phyloP scores from a whole-genome alignment of 92 coral and sea anemone species.

The Paragorgia papillata region DNA sequence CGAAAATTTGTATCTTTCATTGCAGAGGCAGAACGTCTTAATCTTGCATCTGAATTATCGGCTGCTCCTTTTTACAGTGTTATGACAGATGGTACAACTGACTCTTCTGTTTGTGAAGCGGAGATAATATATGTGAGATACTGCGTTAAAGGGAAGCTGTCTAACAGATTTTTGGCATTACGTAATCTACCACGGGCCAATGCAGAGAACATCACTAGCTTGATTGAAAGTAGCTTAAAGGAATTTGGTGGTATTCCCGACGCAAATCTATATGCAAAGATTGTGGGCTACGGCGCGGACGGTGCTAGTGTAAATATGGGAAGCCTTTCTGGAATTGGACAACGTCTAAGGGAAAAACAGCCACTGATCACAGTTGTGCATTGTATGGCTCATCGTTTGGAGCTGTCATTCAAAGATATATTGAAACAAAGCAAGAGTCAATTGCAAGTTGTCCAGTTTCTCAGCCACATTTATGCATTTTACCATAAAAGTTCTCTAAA shows the following conservation, averaged over 20 bases:
- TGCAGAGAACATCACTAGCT: slow-evolving; percentile 3
- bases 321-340: slow-evolving; percentile 19
- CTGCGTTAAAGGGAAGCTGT: too few relatives aligned
- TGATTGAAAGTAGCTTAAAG: neutral
- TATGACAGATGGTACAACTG: too few relatives aligned
- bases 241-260: slow-evolving; percentile 3
- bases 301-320: slow-evolving; percentile 27
- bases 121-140: too few relatives aligned
- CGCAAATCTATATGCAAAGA: neutral
- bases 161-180: too few relatives aligned
- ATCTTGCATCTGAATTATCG: too few relatives aligned
- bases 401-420: slow-evolving; percentile 57
- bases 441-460: slow-evolving; percentile 45
- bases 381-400: slow-evolving; percentile 58
- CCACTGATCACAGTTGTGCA: slow-evolving; percentile 34
- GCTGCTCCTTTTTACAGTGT: too few relatives aligned
- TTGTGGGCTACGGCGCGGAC: slow-evolving; percentile 35
- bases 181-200: neutral
- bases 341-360: slow-evolving; percentile 9
- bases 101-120: too few relatives aligned
- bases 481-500: slow-evolving; percentile 54
- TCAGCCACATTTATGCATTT: slow-evolving; percentile 48
- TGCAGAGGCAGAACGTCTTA: slow-evolving; percentile 33
- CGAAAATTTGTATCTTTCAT: slow-evolving; percentile 7
- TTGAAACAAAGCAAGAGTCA: slow-evolving; percentile 48